Evolutionary conservation across 2,113 vertebrate species (phyloP).

Genomic region (Chunga burmeisteri): DNA sequence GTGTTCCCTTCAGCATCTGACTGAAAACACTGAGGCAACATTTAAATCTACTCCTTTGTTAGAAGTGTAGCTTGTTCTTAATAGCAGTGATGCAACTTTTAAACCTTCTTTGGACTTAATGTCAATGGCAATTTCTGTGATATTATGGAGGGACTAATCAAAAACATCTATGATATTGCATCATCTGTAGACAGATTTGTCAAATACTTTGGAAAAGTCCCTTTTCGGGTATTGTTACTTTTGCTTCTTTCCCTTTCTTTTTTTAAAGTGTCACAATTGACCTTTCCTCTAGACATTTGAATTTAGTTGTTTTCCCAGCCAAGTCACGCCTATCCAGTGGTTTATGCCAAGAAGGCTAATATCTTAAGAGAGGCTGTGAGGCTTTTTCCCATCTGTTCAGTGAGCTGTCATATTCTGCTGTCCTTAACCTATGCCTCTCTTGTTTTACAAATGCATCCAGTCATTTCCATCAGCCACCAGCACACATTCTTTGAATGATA

Average conservation of each 20-base stretch:
- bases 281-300: slow-evolving; percentile 1
- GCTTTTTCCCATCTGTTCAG: neutral
- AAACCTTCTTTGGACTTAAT: slow-evolving; percentile 73
- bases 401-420: neutral
- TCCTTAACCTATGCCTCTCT: neutral
- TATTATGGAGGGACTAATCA: slow-evolving; percentile 72
- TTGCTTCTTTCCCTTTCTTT: neutral
- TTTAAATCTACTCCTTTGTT: slow-evolving; percentile 74
- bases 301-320: neutral
- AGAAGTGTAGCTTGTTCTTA: slow-evolving; percentile 78
- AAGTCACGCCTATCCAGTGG: neutral
- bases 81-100: slow-evolving; percentile 73
- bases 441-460: neutral
- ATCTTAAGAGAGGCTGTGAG: neutral
- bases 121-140: slow-evolving; percentile 77
- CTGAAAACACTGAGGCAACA: slow-evolving; percentile 77
- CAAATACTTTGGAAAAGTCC: slow-evolving; percentile 59
- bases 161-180: slow-evolving; percentile 70
- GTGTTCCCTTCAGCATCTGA: slow-evolving; percentile 79
- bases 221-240: slow-evolving; percentile 71
- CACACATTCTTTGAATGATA: neutral
- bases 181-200: slow-evolving; percentile 75
- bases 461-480: neutral
- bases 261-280: slow-evolving; percentile 22
- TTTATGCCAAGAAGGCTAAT: neutral